Evolutionary conservation across 1,140 invertebrate genomes (phyloP), one percentile per base, ranked within the genome.

Genomic region (Drosophila truncata): DNA sequence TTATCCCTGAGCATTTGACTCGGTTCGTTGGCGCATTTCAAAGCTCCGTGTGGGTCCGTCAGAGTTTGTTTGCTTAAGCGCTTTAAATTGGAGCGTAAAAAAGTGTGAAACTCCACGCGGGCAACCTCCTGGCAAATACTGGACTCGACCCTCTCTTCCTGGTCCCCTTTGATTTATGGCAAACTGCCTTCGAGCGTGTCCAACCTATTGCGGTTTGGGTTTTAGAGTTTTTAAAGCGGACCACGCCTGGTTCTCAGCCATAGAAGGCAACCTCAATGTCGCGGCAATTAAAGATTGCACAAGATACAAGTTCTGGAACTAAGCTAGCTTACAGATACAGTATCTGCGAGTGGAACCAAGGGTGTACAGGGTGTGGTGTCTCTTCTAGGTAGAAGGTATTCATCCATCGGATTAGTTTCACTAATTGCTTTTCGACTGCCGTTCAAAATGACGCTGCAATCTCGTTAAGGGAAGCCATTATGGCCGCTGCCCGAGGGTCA

Each of bases 51-150:
- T 44, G 52, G 67, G 47, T 62, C 57, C 41, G 59, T 64, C 52
- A 10, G 52, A 37, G 33, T 66, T 65, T 88, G 86, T 90, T 90
- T 90, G 86, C 76, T 66, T 74, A 91, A 91, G 78, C 86, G 82
- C 85, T 90, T 90, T 91, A 90, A 90, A 90, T 90, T 90, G 85
- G 75, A 81, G 75, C 85, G 78, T 62, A 25, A 77, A 77, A 88
- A 83, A 88, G 85, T 90, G 85, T 90, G 85, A 90, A 90, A 85
- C 78, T 63, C 67, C 42, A 27, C 58, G 44, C 60, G 41, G 63
- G 44, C 20, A 35, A 59, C 9, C 46, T 64, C 31, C 67, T 18
- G 47, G 46, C 46, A 73, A 75, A 82, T 66, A 71, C 62, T 60
- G 58, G 39, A 58, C 65, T 33, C 39, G 75, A 60, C 46, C 62